Conservation (phyloP, 2,888 invertebrate species). For the Agyllia agylla region DNA sequence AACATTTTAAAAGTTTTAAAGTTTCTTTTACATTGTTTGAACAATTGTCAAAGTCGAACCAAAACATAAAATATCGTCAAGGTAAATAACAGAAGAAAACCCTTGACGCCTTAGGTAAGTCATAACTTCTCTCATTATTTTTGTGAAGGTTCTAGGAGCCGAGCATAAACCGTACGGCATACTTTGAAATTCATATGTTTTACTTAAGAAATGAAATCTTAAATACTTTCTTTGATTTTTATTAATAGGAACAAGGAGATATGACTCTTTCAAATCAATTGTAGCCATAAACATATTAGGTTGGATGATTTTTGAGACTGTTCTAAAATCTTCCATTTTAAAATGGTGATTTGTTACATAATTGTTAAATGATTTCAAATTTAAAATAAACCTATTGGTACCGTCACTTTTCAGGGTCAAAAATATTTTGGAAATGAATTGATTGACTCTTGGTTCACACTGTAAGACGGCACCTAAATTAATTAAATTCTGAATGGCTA, state of each 20-base stretch:
- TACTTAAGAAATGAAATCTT: conserved; percentile 51
- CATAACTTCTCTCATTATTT: conserved; percentile 36
- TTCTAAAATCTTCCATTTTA: conserved; percentile 76
- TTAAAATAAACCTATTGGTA: neutral
- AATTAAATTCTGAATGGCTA: no score
- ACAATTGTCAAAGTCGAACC: conserved; percentile 2
- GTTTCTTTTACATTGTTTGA: conserved; percentile 24
- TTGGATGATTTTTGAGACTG: conserved; percentile 53
- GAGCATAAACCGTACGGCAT: conserved; percentile 40
- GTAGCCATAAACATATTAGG: conserved; percentile 52
- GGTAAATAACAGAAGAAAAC: conserved; percentile 37
- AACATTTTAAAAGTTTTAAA: conserved; percentile 6
- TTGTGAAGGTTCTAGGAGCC: conserved; percentile 33
- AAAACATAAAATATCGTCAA: conserved; percentile 59
- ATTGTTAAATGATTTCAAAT: conserved; percentile 54
- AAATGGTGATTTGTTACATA: conserved; percentile 61
- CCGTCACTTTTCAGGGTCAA: neutral
- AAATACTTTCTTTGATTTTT: conserved; percentile 52
- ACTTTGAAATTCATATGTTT: neutral
- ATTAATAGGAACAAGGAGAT: conserved; percentile 60
- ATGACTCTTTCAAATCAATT: conserved; percentile 73
- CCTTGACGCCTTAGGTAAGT: conserved; percentile 22
- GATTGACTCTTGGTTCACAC: neutral
- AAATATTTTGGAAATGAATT: neutral
- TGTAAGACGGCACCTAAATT: neutral